Evolutionary conservation across 2,113 vertebrate species (phyloP).

Genomic region (Lucifuga dentata): DNA sequence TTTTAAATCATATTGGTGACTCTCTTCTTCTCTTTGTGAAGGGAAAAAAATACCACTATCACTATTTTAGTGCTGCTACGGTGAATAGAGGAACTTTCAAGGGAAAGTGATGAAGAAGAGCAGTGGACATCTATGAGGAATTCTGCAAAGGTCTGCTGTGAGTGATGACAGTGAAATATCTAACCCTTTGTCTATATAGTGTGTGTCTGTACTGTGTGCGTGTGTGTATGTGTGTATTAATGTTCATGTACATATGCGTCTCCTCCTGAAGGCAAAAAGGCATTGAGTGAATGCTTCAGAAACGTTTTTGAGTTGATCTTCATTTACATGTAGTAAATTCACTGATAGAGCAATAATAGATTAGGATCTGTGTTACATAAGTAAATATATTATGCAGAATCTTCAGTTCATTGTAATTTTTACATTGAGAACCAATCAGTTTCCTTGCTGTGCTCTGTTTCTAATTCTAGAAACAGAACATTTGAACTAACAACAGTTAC

Average conservation of each 20-base stretch:
- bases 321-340: conserved; percentile 44
- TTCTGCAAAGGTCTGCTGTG: conserved; percentile 21
- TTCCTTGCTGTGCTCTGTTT: no score
- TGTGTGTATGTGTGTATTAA: conserved; percentile 9
- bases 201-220: conserved; percentile 16
- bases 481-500: not conserved
- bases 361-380: conserved; percentile 35
- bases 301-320: conserved; percentile 26
- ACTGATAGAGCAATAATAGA: conserved; percentile 76
- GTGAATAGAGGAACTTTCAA: conserved; percentile 24
- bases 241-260: conserved; percentile 13
- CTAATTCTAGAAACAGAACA: not conserved
- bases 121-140: not conserved
- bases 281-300: conserved; percentile 3
- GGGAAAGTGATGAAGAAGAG: not conserved
- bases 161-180: conserved; percentile 70
- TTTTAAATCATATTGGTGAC: conserved; percentile 29
- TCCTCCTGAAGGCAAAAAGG: conserved; percentile 10
- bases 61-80: conserved; percentile 64
- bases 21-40: conserved; percentile 35
- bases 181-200: conserved; percentile 37
- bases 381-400: conserved; percentile 20
- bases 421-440: no score
- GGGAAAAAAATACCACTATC: conserved; percentile 9
- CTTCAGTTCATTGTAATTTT: conserved; percentile 7